phyloP scores from a whole-genome alignment of 2,888 invertebrate genomes.

The Globia sparganii region DNA sequence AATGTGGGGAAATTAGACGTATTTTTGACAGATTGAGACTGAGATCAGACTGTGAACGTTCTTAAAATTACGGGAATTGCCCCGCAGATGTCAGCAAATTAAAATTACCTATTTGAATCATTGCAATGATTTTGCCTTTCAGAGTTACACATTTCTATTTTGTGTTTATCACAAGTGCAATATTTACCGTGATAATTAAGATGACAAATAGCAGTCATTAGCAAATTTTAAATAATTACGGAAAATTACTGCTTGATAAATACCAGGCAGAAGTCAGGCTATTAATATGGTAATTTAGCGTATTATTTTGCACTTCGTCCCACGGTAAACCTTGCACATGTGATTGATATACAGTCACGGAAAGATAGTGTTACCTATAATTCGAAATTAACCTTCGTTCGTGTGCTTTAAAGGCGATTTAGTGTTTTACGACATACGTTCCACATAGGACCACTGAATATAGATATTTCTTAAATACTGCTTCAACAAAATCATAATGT shows the following conservation, averaged over 20 bases:
- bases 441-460: too few species aligned
- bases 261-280: neutral
- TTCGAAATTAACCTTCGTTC: neutral
- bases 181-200: neutral
- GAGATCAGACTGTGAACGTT: too few species aligned
- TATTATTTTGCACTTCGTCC: neutral
- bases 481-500: neutral
- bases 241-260: too few species aligned
- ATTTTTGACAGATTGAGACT: too few species aligned
- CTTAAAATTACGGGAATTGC: too few species aligned
- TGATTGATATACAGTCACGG: constrained; percentile 20
- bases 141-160: neutral
- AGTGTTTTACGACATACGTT: neutral
- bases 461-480: neutral
- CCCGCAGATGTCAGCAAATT: too few species aligned
- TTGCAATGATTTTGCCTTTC: constrained; percentile 11
- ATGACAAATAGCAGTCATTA: too few species aligned
- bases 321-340: neutral
- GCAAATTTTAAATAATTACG: too few species aligned
- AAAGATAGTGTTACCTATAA: neutral
- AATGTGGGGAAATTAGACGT: too few species aligned
- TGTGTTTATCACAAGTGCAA: constrained; percentile 21
- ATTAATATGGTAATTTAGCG: neutral
- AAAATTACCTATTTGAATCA: neutral
- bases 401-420: neutral